These are phyloP conservation scores for Halocynthia aurantium DNA, from an alignment of 23 tunicate genomes.

Conservation along the genomic window DNA sequence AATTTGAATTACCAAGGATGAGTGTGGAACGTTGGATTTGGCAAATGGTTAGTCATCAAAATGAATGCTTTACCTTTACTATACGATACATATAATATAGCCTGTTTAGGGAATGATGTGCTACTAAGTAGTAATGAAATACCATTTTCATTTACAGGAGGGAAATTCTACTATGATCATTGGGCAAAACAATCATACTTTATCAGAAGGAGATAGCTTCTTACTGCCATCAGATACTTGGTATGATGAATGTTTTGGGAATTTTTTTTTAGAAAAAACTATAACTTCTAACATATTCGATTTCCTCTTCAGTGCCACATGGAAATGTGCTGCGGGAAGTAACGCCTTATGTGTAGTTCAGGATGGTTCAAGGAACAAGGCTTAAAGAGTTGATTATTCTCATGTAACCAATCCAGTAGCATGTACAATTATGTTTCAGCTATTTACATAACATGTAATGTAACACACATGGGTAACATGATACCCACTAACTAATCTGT, in stretches of 20 bases:
- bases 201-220: slow-evolving; percentile 23
- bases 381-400: neutral
- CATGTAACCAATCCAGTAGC: neutral
- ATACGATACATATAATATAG: neutral
- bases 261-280: neutral
- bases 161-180: slow-evolving; percentile 29
- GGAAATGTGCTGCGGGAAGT: slow-evolving; percentile 13
- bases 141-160: neutral
- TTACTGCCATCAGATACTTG: slow-evolving; percentile 29
- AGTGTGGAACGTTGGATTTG: slow-evolving; percentile 57
- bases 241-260: neutral
- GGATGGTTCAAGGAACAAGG: neutral
- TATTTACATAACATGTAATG: too few species aligned
- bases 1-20: neutral
- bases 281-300: neutral
- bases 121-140: neutral
- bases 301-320: neutral
- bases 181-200: neutral
- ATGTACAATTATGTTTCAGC: too few species aligned
- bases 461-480: too few species aligned
- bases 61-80: too few species aligned
- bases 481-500: too few species aligned
- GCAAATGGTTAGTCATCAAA: slow-evolving; percentile 17
- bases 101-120: neutral
- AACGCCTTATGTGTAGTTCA: slow-evolving; percentile 25